Conservation (phyloP, 2,888 invertebrate genomes). For the Eristalis intricaria region DNA sequence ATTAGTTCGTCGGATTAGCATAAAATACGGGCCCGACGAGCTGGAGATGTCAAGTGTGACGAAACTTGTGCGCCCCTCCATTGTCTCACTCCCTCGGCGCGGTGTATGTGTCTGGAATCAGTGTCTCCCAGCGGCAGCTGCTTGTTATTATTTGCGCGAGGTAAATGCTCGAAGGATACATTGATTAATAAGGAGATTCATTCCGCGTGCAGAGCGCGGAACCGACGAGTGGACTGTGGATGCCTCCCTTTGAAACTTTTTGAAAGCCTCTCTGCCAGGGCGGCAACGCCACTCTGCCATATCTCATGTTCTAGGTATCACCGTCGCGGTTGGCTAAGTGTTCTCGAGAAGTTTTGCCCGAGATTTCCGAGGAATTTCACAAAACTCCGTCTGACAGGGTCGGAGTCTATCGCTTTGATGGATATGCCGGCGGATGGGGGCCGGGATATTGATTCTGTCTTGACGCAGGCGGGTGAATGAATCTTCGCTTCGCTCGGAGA, state of each 20-base stretch:
- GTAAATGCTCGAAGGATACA: slow-evolving; percentile 49
- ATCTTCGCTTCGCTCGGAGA: slow-evolving; percentile 8
- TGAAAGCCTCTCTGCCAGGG: slow-evolving; percentile 27
- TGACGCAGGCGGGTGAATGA: slow-evolving; percentile 13
- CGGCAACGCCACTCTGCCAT: not conserved
- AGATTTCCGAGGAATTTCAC: slow-evolving; percentile 11
- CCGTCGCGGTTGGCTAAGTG: slow-evolving; percentile 33
- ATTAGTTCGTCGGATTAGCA: slow-evolving; percentile 68
- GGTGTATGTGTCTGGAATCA: not conserved
- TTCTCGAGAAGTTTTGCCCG: slow-evolving; percentile 14
- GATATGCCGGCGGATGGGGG: slow-evolving; percentile 9
- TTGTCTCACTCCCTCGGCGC: not conserved
- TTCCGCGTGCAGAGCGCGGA: not conserved
- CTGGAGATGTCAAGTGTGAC: slow-evolving; percentile 20
- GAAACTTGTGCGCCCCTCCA: slow-evolving; percentile 42
- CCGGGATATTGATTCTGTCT: slow-evolving; percentile 49
- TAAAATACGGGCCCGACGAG: slow-evolving; percentile 62
- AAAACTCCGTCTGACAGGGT: slow-evolving; percentile 33
- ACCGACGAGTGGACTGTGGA: not conserved
- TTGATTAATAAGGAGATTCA: slow-evolving; percentile 64
- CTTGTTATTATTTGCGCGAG: slow-evolving; percentile 47
- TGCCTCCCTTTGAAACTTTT: slow-evolving; percentile 36
- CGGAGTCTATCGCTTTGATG: slow-evolving; percentile 45
- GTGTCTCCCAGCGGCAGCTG: slow-evolving; percentile 32
- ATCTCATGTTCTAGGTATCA: slow-evolving; percentile 19